Base-by-base conservation (phyloP, 2,113 vertebrate species). In the Glaucomys volans region DNA sequence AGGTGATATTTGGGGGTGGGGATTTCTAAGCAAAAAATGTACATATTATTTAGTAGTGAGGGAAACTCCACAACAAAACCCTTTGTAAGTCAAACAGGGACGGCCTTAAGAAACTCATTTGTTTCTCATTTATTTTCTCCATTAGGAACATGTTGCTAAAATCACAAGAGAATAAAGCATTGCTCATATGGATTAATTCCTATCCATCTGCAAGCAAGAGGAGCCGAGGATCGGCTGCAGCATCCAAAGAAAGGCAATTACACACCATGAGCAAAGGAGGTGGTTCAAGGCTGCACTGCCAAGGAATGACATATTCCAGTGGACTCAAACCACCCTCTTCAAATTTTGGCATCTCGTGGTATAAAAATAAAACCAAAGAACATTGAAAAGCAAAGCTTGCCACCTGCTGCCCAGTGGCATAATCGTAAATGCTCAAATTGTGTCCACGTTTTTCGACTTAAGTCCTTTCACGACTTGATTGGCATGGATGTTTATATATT, bases 361-460 rank as follows among this genome's bases (percentile, higher is more conserved):
- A 64, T 1, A 42, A 98, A 98, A 98, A 97, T 94, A 97, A 98
- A 97, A 66, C 67, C 0, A 0, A 97, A 97, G 84, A n/a, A 97
- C 94, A 98, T 96, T 71, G 37, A 97, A 99, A 99, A 98, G 98
- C 95, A 97, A 99, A 98, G 98, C 94, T 98, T 99, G 98, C 99
- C 98, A 99, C 98, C 99, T 99, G 98, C 98, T 98, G 98, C 98
- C 97, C 98, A 97, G 75, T 52, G 91, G 98, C 97, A 98, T 98
- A 98, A 98, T 98, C 97, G 96, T 98, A 94, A 90, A 74, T 47
- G 87, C 44, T 94, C 80, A 67, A 74, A 83, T 20, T 64, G 69
- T 42, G 2, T 86, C 35, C 94, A 54, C 8, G 4, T 40, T 92
- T 96, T 96, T 54, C 12, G 42, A 91, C 35, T 75, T 80, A 77